phyloP scores from a whole-genome alignment of 2,888 invertebrate species.

The Ctena decussata region DNA sequence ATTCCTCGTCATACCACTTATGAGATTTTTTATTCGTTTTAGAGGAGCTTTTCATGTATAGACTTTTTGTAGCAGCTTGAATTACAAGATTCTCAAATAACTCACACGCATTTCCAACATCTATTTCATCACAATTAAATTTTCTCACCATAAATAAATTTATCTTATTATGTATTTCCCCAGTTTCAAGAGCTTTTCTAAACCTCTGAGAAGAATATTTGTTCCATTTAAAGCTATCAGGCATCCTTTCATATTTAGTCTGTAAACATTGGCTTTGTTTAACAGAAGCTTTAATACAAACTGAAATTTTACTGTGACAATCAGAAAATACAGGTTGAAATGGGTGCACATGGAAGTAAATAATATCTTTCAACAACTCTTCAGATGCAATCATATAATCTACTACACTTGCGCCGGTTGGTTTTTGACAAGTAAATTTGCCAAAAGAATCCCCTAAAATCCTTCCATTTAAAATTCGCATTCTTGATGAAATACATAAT shows the following conservation, averaged over 20 bases:
- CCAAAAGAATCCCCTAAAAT: background rate
- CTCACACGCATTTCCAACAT: background rate
- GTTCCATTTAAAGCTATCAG: background rate
- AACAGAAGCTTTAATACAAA: background rate
- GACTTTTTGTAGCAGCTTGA: background rate
- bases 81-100: background rate
- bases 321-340: background rate
- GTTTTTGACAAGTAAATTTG: slow-evolving; percentile 9
- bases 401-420: slow-evolving; percentile 4
- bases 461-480: slow-evolving; percentile 3
- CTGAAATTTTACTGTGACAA: background rate
- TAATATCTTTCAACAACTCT: slow-evolving; percentile 3
- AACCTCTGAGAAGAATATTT: slow-evolving; percentile 6
- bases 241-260: background rate
- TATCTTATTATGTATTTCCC: background rate
- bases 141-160: background rate
- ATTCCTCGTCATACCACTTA: slow-evolving; percentile 7
- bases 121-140: background rate
- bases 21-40: background rate
- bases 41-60: background rate
- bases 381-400: slow-evolving; percentile 6
- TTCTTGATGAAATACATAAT: background rate
- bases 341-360: slow-evolving; percentile 3
- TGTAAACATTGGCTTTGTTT: background rate
- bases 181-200: background rate